A percentile compares a stretch with the other conserved stretches of the same genome.
phyloP scores from a whole-genome alignment of 1,140 invertebrate species.

The Diprion similis region DNA sequence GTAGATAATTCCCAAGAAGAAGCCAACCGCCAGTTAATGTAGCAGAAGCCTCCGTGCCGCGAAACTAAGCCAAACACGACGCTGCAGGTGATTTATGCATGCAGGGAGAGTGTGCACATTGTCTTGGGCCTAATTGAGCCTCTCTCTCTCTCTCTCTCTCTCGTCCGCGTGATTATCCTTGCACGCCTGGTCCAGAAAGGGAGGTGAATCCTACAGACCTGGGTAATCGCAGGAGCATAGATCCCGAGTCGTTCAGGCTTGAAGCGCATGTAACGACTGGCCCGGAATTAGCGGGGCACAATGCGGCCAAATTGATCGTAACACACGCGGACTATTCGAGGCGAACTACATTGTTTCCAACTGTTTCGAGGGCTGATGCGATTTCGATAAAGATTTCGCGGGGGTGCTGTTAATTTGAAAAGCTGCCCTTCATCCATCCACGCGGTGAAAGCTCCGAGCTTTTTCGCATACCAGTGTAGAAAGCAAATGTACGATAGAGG shows the following conservation, averaged over 20 bases:
- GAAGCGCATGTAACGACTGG: slow-evolving; percentile 15
- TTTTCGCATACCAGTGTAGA: too few relatives aligned
- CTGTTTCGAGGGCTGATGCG: not conserved
- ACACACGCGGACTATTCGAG: not conserved
- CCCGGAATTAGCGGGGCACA: not conserved
- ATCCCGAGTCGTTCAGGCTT: not conserved
- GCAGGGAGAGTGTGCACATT: not conserved
- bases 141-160: not conserved
- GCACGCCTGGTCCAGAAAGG: not conserved
- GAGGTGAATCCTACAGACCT: not conserved
- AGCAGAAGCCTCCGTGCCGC: not conserved
- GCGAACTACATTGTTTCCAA: not conserved
- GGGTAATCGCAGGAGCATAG: not conserved
- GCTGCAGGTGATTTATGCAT: not conserved
- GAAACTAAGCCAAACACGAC: not conserved
- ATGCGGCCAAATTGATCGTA: slow-evolving; percentile 16
- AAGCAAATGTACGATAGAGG: too few relatives aligned
- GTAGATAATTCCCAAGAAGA: too few relatives aligned
- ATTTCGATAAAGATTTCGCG: not conserved
- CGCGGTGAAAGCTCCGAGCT: not conserved
- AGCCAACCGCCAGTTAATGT: not conserved
- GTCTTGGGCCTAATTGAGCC: not conserved
- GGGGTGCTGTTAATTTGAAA: not conserved
- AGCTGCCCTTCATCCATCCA: not conserved
- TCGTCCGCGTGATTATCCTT: too few relatives aligned